These are phyloP conservation scores for Apamea sordens DNA, from an alignment of 2,888 invertebrate genomes.

Conservation along the genomic window DNA sequence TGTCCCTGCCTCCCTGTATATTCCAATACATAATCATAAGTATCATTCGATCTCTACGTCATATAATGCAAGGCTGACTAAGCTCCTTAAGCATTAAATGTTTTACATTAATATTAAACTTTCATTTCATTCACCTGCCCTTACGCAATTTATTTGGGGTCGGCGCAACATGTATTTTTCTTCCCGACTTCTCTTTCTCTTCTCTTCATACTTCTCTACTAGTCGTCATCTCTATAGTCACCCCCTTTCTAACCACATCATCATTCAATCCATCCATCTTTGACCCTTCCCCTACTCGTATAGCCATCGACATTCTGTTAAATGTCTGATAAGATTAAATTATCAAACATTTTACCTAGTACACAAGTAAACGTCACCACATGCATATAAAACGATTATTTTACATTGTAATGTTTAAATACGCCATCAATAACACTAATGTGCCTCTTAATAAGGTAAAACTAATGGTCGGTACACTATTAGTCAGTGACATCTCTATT, in stretches of 20 bases:
- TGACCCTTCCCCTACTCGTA: no score
- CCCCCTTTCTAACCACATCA: no score
- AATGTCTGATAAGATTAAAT: neutral
- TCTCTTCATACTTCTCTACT: no score
- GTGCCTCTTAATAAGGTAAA: constrained; percentile 24
- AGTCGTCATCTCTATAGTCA: no score
- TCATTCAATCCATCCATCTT: no score
- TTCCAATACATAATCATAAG: neutral
- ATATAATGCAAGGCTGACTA: neutral
- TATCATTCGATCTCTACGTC: neutral
- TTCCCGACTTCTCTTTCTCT: no score
- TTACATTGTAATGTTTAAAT: constrained; percentile 36
- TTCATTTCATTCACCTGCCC: no score
- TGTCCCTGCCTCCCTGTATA: neutral
- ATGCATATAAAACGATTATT: constrained; percentile 34
- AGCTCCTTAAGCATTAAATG: neutral
- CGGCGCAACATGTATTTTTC: no score
- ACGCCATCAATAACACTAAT: constrained; percentile 48
- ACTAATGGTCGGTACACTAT: constrained; percentile 36
- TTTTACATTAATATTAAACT: no score
- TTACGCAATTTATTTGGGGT: no score
- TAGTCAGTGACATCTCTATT: constrained; percentile 40
- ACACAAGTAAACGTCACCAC: constrained; percentile 1
- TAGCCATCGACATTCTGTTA: no score
- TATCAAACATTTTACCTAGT: neutral